phyloP scores from a whole-genome alignment of 1,140 invertebrate genomes.

The Temnothorax nylanderi region DNA sequence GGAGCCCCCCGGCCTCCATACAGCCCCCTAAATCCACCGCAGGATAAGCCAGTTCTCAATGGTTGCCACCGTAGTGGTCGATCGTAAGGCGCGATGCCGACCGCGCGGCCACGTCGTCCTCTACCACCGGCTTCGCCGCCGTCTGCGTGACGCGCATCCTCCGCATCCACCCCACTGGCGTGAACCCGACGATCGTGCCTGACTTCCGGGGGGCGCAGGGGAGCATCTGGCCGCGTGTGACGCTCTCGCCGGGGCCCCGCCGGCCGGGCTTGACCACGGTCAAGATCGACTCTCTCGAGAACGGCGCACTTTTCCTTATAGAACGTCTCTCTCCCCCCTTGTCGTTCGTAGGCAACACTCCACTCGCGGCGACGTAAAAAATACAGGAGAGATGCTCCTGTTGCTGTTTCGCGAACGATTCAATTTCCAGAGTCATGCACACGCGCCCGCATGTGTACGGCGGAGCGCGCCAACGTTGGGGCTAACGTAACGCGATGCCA shows the following conservation, averaged over 20 bases:
- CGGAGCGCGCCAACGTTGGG: slow-evolving; percentile 21
- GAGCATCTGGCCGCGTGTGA: slow-evolving; percentile 66
- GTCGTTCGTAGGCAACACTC: too few species aligned
- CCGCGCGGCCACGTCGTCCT: slow-evolving; percentile 67
- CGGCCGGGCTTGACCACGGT: slow-evolving; percentile 38
- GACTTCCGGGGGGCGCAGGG: slow-evolving; percentile 67
- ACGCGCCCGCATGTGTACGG: background rate
- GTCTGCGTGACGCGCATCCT: slow-evolving; percentile 67
- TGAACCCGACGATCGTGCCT: slow-evolving; percentile 44
- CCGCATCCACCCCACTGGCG: slow-evolving; percentile 63
- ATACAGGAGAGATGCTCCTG: too few species aligned
- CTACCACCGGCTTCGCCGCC: slow-evolving; percentile 45
- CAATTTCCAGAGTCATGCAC: background rate
- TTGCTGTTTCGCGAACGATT: background rate
- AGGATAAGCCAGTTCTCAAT: slow-evolving; percentile 87
- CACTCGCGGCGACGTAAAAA: too few species aligned
- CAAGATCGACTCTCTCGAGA: slow-evolving; percentile 6
- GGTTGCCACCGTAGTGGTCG: slow-evolving; percentile 70
- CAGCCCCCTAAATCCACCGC: slow-evolving; percentile 87
- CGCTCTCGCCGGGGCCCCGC: background rate
- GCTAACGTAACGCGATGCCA: slow-evolving; percentile 15
- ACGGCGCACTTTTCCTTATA: too few species aligned
- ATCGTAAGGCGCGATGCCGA: slow-evolving; percentile 64
- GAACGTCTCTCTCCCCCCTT: too few species aligned
- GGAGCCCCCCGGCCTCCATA: slow-evolving; percentile 89